Conservation (phyloP, 2,888 invertebrate species). For the Mactromeris polynyma region DNA sequence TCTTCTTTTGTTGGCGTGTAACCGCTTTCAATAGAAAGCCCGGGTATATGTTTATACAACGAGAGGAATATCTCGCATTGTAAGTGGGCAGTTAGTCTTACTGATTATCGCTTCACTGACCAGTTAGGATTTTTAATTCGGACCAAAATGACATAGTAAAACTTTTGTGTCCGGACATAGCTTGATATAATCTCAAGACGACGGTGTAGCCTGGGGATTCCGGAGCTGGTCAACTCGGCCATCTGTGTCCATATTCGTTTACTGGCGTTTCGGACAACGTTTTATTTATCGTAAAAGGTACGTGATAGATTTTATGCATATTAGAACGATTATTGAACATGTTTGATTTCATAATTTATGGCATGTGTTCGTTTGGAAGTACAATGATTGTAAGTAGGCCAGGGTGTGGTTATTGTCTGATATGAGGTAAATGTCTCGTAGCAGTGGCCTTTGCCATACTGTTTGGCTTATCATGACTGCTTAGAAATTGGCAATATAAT, state of each 20-base stretch:
- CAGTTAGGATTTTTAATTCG: neutral
- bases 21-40: neutral
- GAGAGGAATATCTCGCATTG: neutral
- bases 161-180: neutral
- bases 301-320: neutral
- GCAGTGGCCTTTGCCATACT: no score
- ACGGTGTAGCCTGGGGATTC: neutral
- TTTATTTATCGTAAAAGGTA: neutral
- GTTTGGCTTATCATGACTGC: no score
- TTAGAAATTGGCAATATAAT: no score
- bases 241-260: neutral
- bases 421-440: no score
- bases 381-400: neutral
- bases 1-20: conserved; percentile 10
- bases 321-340: neutral
- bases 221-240: neutral
- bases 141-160: conserved; percentile 19
- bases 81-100: neutral
- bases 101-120: neutral
- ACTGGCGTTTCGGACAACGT: neutral
- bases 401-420: neutral
- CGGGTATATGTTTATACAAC: neutral
- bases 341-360: neutral
- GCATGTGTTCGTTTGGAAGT: neutral
- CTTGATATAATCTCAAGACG: neutral